phyloP scores from a whole-genome alignment of 2,113 vertebrate genomes.

The Cololabis saira region DNA sequence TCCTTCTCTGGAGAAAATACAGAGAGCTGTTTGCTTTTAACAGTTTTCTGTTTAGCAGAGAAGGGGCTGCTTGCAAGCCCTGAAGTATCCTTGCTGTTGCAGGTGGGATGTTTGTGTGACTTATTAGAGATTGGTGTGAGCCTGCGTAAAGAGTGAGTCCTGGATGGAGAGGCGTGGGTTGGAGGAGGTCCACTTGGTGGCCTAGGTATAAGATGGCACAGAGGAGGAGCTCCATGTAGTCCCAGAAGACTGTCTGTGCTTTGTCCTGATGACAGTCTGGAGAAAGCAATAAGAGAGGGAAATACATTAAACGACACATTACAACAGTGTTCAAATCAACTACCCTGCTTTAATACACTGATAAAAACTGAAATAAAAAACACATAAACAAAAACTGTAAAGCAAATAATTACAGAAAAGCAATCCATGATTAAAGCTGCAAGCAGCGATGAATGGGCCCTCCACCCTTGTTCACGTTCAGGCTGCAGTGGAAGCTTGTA shows the following conservation, averaged over 20 bases:
- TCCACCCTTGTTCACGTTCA: no score
- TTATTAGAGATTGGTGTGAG: conserved; percentile 7
- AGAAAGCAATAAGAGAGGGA: background rate
- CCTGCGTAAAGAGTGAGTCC: conserved; percentile 9
- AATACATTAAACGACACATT: background rate
- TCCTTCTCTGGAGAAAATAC: no score
- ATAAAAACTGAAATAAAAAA: background rate
- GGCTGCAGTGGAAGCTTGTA: no score
- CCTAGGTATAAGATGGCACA: conserved; percentile 22
- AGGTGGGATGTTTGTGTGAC: conserved; percentile 4
- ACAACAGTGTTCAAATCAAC: background rate
- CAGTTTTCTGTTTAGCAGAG: background rate
- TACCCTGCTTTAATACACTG: background rate
- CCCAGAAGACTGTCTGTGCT: conserved; percentile 16
- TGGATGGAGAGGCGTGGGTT: conserved; percentile 3
- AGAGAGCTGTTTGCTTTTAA: background rate
- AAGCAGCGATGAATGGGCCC: no score
- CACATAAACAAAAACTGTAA: background rate
- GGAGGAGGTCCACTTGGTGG: conserved; percentile 26
- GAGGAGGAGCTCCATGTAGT: conserved; percentile 28
- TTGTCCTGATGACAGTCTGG: conserved; percentile 37
- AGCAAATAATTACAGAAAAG: background rate
- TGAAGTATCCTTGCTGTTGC: conserved; percentile 6
- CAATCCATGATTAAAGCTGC: background rate
- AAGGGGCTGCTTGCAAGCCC: background rate